Percentiles rank a stretch among this genome's conserved stretches.
Conservation (phyloP, 1,140 invertebrate genomes). For the Dryas iulia region DNA sequence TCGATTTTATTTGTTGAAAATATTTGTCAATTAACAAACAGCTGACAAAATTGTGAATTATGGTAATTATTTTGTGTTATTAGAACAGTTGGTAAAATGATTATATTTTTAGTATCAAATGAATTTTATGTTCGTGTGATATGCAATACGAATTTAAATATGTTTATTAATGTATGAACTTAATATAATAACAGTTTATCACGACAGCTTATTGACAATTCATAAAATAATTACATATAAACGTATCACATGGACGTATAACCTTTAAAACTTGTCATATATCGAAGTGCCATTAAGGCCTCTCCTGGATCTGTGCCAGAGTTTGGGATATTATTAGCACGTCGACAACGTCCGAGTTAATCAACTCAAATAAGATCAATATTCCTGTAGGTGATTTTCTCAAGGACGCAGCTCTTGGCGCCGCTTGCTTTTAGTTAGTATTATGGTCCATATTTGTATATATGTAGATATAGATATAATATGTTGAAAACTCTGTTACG, state of each 20-base stretch:
- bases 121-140: too few relatives aligned
- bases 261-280: slow-evolving; percentile 73
- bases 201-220: neutral
- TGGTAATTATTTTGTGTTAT: too few relatives aligned
- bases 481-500: too few relatives aligned
- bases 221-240: neutral
- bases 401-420: slow-evolving; percentile 41
- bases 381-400: slow-evolving; percentile 69
- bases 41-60: too few relatives aligned
- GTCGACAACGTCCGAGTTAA: slow-evolving; percentile 74
- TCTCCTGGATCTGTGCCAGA: slow-evolving; percentile 72
- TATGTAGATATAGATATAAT: too few relatives aligned
- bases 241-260: slow-evolving; percentile 24
- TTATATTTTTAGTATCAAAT: too few relatives aligned
- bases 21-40: too few relatives aligned
- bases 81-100: too few relatives aligned
- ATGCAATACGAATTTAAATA: too few relatives aligned
- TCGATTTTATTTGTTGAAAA: too few relatives aligned
- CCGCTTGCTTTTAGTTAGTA: neutral
- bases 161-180: too few relatives aligned
- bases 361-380: slow-evolving; percentile 80
- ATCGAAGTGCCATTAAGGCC: slow-evolving; percentile 77
- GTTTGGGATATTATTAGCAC: slow-evolving; percentile 73
- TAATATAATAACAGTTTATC: too few relatives aligned
- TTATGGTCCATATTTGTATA: neutral